Percentiles rank a stretch among this genome's conserved stretches.
phyloP scores from a whole-genome alignment of 2,113 vertebrate species.

The Neoarius graeffei region DNA sequence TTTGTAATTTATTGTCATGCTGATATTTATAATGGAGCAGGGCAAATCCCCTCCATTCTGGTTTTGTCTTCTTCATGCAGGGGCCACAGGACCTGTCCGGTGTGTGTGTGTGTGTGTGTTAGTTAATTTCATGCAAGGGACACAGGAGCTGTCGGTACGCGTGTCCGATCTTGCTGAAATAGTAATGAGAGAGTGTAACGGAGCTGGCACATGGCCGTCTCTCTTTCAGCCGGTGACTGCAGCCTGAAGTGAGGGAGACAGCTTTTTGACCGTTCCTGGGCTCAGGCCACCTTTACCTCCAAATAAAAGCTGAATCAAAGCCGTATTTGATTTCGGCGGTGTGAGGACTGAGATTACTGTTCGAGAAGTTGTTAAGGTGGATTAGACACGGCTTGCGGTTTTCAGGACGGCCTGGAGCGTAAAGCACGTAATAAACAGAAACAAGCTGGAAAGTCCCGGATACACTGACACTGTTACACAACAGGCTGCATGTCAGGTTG shows the following conservation, averaged over 20 bases:
- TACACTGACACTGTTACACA: not conserved
- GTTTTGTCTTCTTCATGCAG: constrained; percentile 57
- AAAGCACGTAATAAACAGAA: constrained; percentile 2
- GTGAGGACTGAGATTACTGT: too few relatives aligned
- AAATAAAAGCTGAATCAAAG: not conserved
- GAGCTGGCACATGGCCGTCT: constrained; percentile 62
- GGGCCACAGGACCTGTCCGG: constrained; percentile 66
- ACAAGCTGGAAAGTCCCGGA: constrained; percentile 23
- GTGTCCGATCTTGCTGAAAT: constrained; percentile 75
- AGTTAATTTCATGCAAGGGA: constrained; percentile 55
- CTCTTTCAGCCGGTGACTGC: constrained; percentile 61
- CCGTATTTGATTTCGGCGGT: not conserved
- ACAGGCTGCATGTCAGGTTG: not conserved
- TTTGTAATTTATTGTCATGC: not conserved
- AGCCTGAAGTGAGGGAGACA: not conserved
- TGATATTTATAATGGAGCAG: not conserved
- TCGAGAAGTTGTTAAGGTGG: not conserved
- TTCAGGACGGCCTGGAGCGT: not conserved
- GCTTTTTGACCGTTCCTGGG: not conserved
- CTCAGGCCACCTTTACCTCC: not conserved
- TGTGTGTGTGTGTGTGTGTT: constrained; percentile 19
- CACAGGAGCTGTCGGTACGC: constrained; percentile 71
- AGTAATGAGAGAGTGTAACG: constrained; percentile 75
- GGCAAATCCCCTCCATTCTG: constrained; percentile 26
- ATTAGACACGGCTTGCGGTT: not conserved